A percentile compares a stretch with the other conserved stretches of the same genome.
Evolutionary conservation across 2,888 invertebrate genomes (phyloP).

Genomic region (Masnerella sp.): DNA sequence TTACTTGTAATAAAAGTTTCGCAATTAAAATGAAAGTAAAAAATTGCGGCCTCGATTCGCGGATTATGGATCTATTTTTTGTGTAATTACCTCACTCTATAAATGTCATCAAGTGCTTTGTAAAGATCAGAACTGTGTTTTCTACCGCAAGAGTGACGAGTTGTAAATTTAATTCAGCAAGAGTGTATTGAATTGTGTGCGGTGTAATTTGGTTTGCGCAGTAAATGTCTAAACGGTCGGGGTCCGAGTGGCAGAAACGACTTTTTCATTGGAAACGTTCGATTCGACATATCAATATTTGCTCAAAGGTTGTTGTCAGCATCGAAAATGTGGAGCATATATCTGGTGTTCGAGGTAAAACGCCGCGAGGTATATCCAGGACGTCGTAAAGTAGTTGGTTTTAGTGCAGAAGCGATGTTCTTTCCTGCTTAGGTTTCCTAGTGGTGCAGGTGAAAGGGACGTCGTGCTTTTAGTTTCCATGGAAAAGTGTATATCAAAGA

Average conservation of each 20-base stretch:
- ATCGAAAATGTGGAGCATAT: constrained; percentile 45
- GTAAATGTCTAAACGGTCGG: constrained; percentile 24
- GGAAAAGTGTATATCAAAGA: constrained; percentile 62
- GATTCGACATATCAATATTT: constrained; percentile 43
- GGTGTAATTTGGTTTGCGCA: constrained; percentile 13
- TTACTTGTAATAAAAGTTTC: no score
- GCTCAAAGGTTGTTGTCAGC: constrained; percentile 52
- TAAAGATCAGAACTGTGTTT: not conserved
- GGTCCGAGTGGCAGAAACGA: constrained; percentile 14
- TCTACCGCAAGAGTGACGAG: not conserved
- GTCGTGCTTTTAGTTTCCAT: constrained; percentile 61
- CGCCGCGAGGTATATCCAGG: constrained; percentile 58
- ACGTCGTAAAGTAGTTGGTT: constrained; percentile 65
- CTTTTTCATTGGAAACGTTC: constrained; percentile 41
- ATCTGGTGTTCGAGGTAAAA: constrained; percentile 58
- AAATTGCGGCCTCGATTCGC: no score
- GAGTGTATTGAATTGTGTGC: constrained; percentile 25
- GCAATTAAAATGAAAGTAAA: no score
- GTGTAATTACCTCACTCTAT: no score
- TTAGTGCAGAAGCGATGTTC: constrained; percentile 63
- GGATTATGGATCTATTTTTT: no score
- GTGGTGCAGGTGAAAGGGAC: constrained; percentile 55
- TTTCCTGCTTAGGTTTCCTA: constrained; percentile 59
- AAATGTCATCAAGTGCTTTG: no score
- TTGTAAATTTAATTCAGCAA: not conserved